phyloP scores from a whole-genome alignment of 2,797 vertebrate genomes.

The Coranthus polyacanthus region DNA sequence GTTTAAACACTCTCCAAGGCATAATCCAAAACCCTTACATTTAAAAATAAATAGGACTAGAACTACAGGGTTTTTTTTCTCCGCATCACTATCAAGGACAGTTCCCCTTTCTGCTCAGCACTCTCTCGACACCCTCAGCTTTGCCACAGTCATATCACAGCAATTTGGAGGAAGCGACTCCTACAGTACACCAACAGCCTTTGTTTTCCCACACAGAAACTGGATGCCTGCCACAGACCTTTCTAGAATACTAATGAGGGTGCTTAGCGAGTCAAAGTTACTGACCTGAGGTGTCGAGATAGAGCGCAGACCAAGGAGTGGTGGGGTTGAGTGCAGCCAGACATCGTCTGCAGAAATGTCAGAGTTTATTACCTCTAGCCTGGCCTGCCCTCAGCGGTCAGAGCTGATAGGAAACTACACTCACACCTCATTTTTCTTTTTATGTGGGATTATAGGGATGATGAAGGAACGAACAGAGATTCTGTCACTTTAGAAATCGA shows the following conservation, averaged over 20 bases:
- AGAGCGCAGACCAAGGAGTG: conserved; percentile 61
- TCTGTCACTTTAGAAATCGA: conserved; percentile 7
- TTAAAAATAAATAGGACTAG: neutral
- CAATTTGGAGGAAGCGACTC: conserved; percentile 49
- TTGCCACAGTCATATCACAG: conserved; percentile 39
- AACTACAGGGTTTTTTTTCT: conserved; percentile 8
- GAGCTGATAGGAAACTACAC: conserved; percentile 31
- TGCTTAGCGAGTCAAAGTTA: conserved; percentile 82
- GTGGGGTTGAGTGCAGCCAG: conserved; percentile 60
- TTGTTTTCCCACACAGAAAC: conserved; percentile 65
- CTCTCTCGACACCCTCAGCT: conserved; percentile 13
- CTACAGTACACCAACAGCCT: conserved; percentile 38
- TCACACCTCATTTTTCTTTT: conserved; percentile 41
- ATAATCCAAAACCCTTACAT: neutral
- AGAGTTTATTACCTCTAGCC: conserved; percentile 63
- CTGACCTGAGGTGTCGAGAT: conserved; percentile 73
- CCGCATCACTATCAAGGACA: conserved; percentile 8
- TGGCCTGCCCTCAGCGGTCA: conserved; percentile 28
- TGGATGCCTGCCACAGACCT: conserved; percentile 73
- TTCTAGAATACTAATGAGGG: conserved; percentile 85
- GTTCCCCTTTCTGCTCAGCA: conserved; percentile 23
- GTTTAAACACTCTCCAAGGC: neutral
- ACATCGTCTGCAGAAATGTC: conserved; percentile 64
- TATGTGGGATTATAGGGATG: conserved; percentile 20
- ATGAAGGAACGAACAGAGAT: conserved; percentile 3